These are phyloP conservation scores for Heliconius eleuchia DNA, from an alignment of 1,140 invertebrate species.

Conservation along the genomic window DNA sequence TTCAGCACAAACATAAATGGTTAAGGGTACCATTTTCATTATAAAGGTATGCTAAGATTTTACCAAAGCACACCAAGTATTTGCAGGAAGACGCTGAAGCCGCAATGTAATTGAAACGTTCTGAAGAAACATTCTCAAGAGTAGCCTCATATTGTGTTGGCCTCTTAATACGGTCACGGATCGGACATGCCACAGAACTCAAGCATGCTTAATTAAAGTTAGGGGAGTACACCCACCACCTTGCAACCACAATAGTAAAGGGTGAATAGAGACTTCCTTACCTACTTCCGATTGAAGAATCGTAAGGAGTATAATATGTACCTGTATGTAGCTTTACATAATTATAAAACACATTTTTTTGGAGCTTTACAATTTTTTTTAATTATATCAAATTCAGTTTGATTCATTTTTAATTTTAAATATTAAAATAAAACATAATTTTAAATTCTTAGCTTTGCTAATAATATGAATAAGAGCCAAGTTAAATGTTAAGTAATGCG, in stretches of 20 bases:
- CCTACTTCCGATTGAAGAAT: neutral
- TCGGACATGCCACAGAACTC: constrained; percentile 31
- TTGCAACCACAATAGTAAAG: neutral
- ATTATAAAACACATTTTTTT: no score
- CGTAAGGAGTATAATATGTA: no score
- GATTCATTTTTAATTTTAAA: no score
- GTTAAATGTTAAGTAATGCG: no score
- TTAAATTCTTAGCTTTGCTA: no score
- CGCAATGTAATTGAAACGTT: constrained; percentile 37
- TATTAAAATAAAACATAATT: no score
- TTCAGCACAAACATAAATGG: no score
- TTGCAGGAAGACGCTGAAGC: constrained; percentile 15
- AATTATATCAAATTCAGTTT: no score
- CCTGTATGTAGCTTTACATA: no score
- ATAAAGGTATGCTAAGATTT: neutral
- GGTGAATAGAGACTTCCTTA: neutral
- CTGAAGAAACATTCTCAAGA: constrained; percentile 33
- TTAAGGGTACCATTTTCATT: neutral
- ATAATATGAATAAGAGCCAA: no score
- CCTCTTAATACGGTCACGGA: constrained; percentile 35
- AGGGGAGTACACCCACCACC: neutral
- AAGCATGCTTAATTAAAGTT: constrained; percentile 25
- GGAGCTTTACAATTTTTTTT: no score
- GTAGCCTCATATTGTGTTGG: constrained; percentile 30
- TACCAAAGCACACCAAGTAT: constrained; percentile 8